Conservation (phyloP, 2,888 invertebrate species). For the Pammene fasciana region DNA sequence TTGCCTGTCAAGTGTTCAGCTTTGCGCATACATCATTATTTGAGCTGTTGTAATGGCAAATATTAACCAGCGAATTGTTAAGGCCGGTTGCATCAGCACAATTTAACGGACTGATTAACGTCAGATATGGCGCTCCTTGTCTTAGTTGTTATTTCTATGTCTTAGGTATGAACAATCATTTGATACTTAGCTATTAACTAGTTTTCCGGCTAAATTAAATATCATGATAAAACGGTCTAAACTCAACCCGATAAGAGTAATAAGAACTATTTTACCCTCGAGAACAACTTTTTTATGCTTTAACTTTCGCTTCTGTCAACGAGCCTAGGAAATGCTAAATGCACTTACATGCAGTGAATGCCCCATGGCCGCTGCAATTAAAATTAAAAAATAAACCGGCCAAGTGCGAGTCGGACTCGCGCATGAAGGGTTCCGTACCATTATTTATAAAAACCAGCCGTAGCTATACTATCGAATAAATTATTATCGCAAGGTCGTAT, state of each 20-base stretch:
- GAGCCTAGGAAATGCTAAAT: slow-evolving; percentile 26
- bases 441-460: too few species aligned
- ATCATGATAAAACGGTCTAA: too few species aligned
- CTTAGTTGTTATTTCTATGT: not conserved
- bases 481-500: too few species aligned
- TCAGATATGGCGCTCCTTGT: not conserved
- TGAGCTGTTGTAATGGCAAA: not conserved
- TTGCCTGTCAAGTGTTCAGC: slow-evolving; percentile 28
- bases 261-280: too few species aligned
- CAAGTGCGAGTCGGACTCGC: too few species aligned
- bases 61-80: not conserved
- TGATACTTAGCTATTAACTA: too few species aligned
- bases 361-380: slow-evolving; percentile 25
- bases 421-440: too few species aligned
- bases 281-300: not conserved
- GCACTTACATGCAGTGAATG: slow-evolving; percentile 27
- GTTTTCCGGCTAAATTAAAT: too few species aligned
- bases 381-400: too few species aligned
- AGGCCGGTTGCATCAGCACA: not conserved
- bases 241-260: too few species aligned
- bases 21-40: slow-evolving; percentile 17
- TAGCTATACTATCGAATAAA: too few species aligned
- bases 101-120: slow-evolving; percentile 1
- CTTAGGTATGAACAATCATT: not conserved
- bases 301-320: slow-evolving; percentile 26